These are phyloP conservation scores for Helleia helle DNA, from an alignment of 2,888 invertebrate genomes.

Conservation along the genomic window DNA sequence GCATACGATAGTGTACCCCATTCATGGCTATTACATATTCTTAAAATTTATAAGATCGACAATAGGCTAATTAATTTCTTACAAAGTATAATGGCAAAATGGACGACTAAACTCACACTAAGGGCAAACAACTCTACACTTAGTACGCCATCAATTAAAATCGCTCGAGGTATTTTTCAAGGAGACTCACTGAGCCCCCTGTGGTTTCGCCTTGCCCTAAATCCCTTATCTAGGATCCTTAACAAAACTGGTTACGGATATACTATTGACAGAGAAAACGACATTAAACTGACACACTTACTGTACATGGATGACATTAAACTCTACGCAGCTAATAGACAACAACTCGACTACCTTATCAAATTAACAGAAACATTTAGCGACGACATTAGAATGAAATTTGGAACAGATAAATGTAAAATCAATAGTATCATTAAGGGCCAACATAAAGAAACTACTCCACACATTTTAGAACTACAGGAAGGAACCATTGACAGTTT, in stretches of 20 bases:
- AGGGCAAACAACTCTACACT: not conserved
- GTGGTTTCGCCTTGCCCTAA: too few relatives aligned
- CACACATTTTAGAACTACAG: not conserved
- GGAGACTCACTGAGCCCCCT: conserved; percentile 11
- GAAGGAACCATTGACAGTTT: not conserved
- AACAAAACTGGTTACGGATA: not conserved
- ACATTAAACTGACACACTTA: conserved; percentile 1
- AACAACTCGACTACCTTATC: conserved; percentile 1
- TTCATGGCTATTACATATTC: conserved; percentile 15
- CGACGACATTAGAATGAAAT: conserved; percentile 6
- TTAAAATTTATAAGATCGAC: conserved; percentile 17
- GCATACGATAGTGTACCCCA: too few relatives aligned
- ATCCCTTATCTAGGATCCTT: conserved; percentile 10
- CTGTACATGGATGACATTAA: too few relatives aligned
- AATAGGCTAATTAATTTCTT: not conserved
- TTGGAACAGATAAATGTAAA: conserved; percentile 10
- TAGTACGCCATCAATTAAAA: not conserved
- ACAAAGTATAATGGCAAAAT: conserved; percentile 3
- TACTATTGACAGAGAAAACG: not conserved
- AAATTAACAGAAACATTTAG: conserved; percentile 9
- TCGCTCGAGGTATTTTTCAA: conserved; percentile 10
- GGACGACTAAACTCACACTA: conserved; percentile 4
- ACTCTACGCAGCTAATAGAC: not conserved
- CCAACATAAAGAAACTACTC: conserved; percentile 1
- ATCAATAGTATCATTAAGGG: conserved; percentile 7